Evolutionary conservation across 2,888 invertebrate genomes (phyloP), one percentile per base, ranked within the genome.

Genomic region (Caenorhabditis parvicauda): DNA sequence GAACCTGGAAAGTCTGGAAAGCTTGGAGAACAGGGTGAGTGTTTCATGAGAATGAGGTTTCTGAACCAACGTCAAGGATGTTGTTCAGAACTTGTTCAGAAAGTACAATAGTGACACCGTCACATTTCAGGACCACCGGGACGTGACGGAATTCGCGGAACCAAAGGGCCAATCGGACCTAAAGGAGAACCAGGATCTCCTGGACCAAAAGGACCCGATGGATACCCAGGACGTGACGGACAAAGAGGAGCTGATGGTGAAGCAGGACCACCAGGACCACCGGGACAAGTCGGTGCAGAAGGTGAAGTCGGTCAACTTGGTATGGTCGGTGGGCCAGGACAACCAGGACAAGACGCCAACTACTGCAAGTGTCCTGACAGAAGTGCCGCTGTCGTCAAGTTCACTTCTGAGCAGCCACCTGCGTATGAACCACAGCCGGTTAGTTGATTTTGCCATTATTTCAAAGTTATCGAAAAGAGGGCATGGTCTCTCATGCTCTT

Each of bases 1-100:
- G 73, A 75, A 46, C 65, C 73, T 9, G 76, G 76, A 35, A 62
- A 68, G 38, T 51, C 72, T 6, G 76, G 76, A 56, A 72, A 74
- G 48, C 38, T 66, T 14, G 68, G 72, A 47, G 70, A 70, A 41
- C 47, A n/a, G n/a, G n/a, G n/a, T n/a, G n/a, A n/a, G n/a, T n/a
- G n/a, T n/a, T n/a, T 22, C 12, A 41, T 12, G 14, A 19, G 42
- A 9, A 17, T 41, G 42, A 17, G 17, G 9, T 17, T 17, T 35
- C 12, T 9, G n/a, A n/a, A n/a, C 9, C 12, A n/a, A 14, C 35
- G 35, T n/a, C 12, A 35, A 35, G n/a, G 12, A n/a, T n/a, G 14
- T 12, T 14, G n/a, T 14, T 35, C 35, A 14, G 35, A 35, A 12
- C 12, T 14, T 35, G 1, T 35, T n/a, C 14, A 35, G n/a, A 35